Evolutionary conservation across 1,140 invertebrate genomes (phyloP).

Genomic region (Bombus balteatus): DNA sequence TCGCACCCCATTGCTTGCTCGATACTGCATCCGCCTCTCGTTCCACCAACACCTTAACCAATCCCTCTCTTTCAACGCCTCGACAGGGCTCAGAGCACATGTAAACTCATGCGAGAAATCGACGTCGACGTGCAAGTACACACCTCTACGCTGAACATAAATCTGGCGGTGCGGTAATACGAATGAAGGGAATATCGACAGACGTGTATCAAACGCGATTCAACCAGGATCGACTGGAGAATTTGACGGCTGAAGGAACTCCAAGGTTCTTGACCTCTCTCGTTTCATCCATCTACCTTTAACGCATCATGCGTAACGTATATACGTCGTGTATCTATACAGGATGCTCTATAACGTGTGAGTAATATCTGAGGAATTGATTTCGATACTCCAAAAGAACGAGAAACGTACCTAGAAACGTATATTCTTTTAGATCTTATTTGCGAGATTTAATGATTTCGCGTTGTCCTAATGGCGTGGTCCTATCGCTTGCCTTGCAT

Average conservation of each 20-base stretch:
- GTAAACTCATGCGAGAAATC: not conserved
- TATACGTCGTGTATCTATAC: too few relatives aligned
- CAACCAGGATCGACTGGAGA: conserved; percentile 45
- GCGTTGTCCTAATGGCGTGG: too few relatives aligned
- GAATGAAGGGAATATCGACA: conserved; percentile 33
- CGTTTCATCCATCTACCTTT: not conserved
- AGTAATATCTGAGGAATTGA: too few relatives aligned
- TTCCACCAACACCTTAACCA: not conserved
- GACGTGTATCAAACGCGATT: conserved; percentile 44
- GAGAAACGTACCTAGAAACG: too few relatives aligned
- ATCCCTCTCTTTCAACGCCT: not conserved
- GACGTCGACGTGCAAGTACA: not conserved
- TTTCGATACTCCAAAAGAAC: too few relatives aligned
- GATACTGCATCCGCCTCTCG: not conserved
- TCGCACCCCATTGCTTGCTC: not conserved
- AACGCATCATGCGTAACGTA: not conserved
- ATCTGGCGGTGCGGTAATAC: not conserved
- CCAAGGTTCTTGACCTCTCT: conserved; percentile 61
- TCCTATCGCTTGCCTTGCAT: too few relatives aligned
- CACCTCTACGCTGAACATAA: not conserved
- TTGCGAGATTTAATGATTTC: too few relatives aligned
- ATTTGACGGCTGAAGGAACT: conserved; percentile 45
- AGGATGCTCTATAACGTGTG: too few relatives aligned
- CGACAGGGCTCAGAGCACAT: not conserved
- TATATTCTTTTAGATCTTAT: too few relatives aligned